These are phyloP conservation scores for Charanyca ferruginea DNA, from an alignment of 2,888 invertebrate species.

Conservation along the genomic window DNA sequence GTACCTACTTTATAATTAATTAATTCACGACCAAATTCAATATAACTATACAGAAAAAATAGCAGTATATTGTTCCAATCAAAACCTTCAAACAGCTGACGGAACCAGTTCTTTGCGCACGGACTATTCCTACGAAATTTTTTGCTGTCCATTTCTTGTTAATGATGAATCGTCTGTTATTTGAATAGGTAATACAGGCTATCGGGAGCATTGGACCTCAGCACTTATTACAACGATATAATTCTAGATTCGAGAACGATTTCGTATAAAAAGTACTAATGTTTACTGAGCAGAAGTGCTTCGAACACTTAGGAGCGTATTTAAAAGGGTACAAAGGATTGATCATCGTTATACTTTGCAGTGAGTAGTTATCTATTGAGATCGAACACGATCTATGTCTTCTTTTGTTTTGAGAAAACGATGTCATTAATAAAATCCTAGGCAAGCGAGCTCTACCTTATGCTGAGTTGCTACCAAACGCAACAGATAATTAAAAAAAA, in stretches of 20 bases:
- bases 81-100: conserved; percentile 26
- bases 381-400: conserved; percentile 32
- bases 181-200: conserved; percentile 71
- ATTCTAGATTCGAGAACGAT: conserved; percentile 57
- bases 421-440: background rate
- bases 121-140: conserved; percentile 61
- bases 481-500: too few species aligned
- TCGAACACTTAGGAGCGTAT: conserved; percentile 41
- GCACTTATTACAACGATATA: conserved; percentile 63
- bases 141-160: conserved; percentile 81
- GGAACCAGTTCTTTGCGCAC: conserved; percentile 58
- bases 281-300: conserved; percentile 51
- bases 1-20: too few species aligned
- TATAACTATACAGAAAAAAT: background rate
- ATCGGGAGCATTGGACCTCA: conserved; percentile 70
- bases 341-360: conserved; percentile 34
- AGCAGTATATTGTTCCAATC: background rate
- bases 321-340: conserved; percentile 49
- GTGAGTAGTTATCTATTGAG: conserved; percentile 31
- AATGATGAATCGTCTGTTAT: conserved; percentile 82
- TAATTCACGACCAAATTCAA: background rate
- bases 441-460: too few species aligned
- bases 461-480: too few species aligned
- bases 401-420: conserved; percentile 27
- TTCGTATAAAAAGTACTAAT: conserved; percentile 56